A percentile compares a stretch with the other conserved stretches of the same genome.
phyloP scores from a whole-genome alignment of 2,888 invertebrate species.

The Stictocephala bisonia region DNA sequence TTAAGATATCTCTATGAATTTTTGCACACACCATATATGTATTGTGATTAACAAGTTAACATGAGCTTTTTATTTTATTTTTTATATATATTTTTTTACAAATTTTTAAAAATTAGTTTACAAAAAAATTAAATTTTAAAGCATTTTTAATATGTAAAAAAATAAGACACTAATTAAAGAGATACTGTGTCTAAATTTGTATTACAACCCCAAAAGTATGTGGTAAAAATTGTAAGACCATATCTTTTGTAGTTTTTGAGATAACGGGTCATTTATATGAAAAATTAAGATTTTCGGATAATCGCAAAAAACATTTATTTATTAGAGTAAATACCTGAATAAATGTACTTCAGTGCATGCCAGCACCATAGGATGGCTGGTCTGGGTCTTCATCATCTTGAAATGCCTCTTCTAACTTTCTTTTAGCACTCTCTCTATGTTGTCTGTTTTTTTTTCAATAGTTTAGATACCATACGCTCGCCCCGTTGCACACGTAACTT shows the following conservation, averaged over 20 bases:
- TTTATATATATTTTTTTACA: background rate
- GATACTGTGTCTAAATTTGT: background rate
- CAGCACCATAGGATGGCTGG: slow-evolving; percentile 19
- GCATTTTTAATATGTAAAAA: background rate
- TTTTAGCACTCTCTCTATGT: slow-evolving; percentile 11
- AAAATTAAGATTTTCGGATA: background rate
- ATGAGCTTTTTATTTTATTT: background rate
- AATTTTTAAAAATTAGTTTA: background rate
- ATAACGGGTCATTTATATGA: slow-evolving; percentile 10
- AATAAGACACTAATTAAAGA: background rate
- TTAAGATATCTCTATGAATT: background rate
- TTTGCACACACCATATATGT: background rate
- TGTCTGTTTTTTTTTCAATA: slow-evolving; percentile 12
- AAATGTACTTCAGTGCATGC: slow-evolving; percentile 1
- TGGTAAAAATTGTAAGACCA: slow-evolving; percentile 7
- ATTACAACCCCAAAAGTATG: background rate
- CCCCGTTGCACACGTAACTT: background rate
- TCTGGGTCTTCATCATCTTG: slow-evolving; percentile 15
- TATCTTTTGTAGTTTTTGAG: slow-evolving; percentile 7
- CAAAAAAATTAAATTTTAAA: background rate
- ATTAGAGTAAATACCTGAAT: too few relatives aligned
- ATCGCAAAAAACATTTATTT: background rate
- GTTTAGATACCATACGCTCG: slow-evolving; percentile 7
- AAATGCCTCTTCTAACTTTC: slow-evolving; percentile 27
- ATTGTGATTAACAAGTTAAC: background rate